A percentile compares a stretch with the other conserved stretches of the same genome.
These are phyloP conservation scores for Pseudolaguvia tuberculata DNA, from an alignment of 2,113 vertebrate species.

Conservation along the genomic window DNA sequence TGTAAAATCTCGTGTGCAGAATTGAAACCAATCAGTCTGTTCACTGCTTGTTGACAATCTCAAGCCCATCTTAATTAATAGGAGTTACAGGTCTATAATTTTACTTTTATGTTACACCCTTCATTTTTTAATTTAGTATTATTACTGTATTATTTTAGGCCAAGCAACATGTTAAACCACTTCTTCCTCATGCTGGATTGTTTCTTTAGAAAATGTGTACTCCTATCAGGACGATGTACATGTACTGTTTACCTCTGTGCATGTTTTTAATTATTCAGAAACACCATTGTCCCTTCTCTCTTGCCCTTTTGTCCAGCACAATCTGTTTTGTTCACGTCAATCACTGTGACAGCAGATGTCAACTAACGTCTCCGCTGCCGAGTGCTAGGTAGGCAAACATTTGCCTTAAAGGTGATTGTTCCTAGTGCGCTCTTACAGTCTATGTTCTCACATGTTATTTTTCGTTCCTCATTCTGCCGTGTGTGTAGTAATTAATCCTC, in stretches of 20 bases:
- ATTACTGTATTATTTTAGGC: conserved; percentile 2
- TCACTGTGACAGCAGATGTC: conserved; percentile 11
- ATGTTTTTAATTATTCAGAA: neutral
- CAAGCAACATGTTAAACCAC: conserved; percentile 2
- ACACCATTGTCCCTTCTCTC: neutral
- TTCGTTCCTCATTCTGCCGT: conserved; percentile 1
- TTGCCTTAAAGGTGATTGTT: conserved; percentile 31
- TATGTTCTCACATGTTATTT: conserved; percentile 26
- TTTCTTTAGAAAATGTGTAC: neutral
- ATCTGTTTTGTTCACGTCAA: conserved; percentile 2
- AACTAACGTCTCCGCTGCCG: neutral
- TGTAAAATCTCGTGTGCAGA: neutral
- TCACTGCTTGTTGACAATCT: neutral
- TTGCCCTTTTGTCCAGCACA: conserved; percentile 5
- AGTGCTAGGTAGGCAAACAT: conserved; percentile 23
- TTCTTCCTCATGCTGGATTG: neutral
- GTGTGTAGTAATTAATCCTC: conserved; percentile 37
- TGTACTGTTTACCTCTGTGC: neutral
- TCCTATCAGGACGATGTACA: too few relatives aligned
- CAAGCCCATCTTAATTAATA: neutral
- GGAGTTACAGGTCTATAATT: neutral
- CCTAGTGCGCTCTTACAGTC: neutral
- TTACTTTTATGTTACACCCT: neutral
- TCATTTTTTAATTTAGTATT: neutral
- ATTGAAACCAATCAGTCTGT: neutral